These are phyloP conservation scores for Ceriagrion tenellum DNA, from an alignment of 2,888 invertebrate species.

Conservation along the genomic window DNA sequence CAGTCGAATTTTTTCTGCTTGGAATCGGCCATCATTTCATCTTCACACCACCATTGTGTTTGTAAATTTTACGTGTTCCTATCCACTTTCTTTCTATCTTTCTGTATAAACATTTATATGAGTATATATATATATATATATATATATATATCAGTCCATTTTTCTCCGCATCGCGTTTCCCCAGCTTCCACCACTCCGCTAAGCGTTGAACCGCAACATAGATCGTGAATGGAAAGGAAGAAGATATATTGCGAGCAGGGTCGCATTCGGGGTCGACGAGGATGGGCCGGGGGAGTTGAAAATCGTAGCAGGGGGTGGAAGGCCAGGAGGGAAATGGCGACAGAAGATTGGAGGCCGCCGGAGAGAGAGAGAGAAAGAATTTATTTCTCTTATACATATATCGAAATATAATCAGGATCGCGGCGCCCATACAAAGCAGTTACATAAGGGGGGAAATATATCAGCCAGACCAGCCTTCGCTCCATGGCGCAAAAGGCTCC, in stretches of 20 bases:
- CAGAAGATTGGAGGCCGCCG: neutral
- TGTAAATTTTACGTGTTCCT: too few relatives aligned
- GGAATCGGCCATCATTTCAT: too few relatives aligned
- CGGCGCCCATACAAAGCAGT: constrained; percentile 26
- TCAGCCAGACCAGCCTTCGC: neutral
- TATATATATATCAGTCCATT: too few relatives aligned
- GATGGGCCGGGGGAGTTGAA: too few relatives aligned
- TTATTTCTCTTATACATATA: constrained; percentile 15
- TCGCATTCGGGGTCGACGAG: neutral
- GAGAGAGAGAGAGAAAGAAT: neutral
- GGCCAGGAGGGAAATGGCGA: neutral
- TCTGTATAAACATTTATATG: too few relatives aligned
- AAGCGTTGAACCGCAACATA: constrained; percentile 26
- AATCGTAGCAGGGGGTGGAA: neutral
- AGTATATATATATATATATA: too few relatives aligned
- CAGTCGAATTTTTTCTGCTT: too few relatives aligned
- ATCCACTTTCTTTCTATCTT: too few relatives aligned
- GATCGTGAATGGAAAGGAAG: constrained; percentile 46
- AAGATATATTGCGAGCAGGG: constrained; percentile 13
- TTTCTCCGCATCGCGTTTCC: constrained; percentile 11
- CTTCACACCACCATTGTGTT: too few relatives aligned
- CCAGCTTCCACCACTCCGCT: neutral
- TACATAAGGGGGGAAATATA: neutral
- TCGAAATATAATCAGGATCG: constrained; percentile 12
- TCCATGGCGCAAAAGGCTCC: neutral